Conservation (phyloP, 2,797 vertebrate genomes). For the Danio choprae region DNA sequence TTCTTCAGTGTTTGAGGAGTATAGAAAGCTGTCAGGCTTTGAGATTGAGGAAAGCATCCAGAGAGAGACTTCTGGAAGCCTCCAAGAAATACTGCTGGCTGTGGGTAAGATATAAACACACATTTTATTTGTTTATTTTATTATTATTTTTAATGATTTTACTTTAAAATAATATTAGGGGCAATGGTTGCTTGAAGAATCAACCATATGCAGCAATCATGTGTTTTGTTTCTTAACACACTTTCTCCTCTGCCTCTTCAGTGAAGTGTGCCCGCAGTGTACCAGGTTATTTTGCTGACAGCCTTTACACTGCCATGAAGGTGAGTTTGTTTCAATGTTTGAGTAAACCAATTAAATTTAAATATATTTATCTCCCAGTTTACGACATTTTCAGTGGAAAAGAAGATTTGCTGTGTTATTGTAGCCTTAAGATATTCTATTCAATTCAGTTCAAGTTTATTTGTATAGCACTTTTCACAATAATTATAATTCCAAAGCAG, state of each 20-base stretch:
- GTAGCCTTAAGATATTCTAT: no score
- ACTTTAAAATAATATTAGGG: background rate
- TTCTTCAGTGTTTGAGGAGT: conserved; percentile 90
- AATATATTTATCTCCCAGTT: background rate
- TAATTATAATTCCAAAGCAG: no score
- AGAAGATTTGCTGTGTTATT: no score
- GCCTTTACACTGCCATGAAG: conserved; percentile 89
- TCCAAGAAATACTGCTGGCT: conserved; percentile 88
- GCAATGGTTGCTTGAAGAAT: background rate
- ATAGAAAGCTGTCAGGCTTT: conserved; percentile 92
- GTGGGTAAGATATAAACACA: conserved; percentile 79
- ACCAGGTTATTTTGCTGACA: conserved; percentile 92
- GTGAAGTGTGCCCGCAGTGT: conserved; percentile 91
- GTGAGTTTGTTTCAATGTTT: conserved; percentile 67
- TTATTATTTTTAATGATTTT: no score
- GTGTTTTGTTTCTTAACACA: background rate
- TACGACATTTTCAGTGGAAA: background rate
- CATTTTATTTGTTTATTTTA: background rate
- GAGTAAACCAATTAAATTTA: no score
- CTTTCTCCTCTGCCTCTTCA: conserved; percentile 54
- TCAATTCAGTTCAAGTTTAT: no score
- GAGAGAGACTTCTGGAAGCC: conserved; percentile 88
- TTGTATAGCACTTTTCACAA: no score
- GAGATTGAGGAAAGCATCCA: conserved; percentile 95
- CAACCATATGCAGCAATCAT: background rate